Percentiles rank a stretch among this genome's conserved stretches.
phyloP scores from a whole-genome alignment of 2,888 invertebrate genomes.

The Leptopilina myrica region DNA sequence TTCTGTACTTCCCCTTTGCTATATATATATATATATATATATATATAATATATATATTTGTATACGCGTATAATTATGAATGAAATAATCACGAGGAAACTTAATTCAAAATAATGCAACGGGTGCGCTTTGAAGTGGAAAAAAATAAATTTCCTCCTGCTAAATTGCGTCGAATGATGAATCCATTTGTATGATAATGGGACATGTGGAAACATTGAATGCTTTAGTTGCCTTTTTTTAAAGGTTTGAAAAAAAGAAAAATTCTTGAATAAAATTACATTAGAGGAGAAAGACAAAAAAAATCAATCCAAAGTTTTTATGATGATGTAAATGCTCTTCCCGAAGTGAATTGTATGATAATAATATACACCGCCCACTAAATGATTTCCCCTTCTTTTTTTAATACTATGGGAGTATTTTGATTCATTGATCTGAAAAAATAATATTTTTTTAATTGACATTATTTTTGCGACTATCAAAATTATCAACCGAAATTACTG shows the following conservation, averaged over 20 bases:
- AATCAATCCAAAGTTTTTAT: background rate
- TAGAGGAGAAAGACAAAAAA: too few species aligned
- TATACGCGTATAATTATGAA: background rate
- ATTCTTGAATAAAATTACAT: too few species aligned
- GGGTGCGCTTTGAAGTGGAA: conserved; percentile 2
- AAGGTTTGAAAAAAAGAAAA: too few species aligned
- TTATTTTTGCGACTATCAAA: too few species aligned
- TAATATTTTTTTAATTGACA: too few species aligned
- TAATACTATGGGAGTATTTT: too few species aligned
- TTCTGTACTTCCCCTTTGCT: background rate
- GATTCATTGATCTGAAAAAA: too few species aligned
- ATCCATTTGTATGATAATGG: conserved; percentile 34
- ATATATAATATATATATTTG: background rate
- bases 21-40: background rate
- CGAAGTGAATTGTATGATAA: too few species aligned
- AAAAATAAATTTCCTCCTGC: conserved; percentile 6
- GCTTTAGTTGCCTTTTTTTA: background rate
- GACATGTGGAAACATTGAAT: conserved; percentile 26
- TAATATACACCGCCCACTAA: too few species aligned
- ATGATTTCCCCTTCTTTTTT: too few species aligned
- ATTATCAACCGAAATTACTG: too few species aligned
- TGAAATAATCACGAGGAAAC: background rate
- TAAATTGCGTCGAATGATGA: conserved; percentile 14
- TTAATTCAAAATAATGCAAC: conserved; percentile 18
- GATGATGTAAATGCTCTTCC: too few species aligned